Evolutionary conservation across 2,797 vertebrate species (phyloP), one percentile per base, ranked within the genome.

Genomic region (Hoplostethus atlanticus): DNA sequence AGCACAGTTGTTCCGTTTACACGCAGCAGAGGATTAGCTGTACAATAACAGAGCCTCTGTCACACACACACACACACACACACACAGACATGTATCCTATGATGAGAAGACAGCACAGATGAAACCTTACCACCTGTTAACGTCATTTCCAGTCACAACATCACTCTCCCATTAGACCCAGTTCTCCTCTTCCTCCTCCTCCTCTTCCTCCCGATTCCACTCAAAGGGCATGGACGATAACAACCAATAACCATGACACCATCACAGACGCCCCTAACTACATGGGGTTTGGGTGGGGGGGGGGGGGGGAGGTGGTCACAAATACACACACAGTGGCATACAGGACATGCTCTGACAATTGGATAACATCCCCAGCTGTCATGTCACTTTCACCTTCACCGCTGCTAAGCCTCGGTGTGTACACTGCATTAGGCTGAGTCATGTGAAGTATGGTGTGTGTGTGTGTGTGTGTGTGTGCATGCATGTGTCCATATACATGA

Each of bases 1-100:
- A 77, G 62, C 70, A 25, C 83, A 81, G 84, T 89, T 86, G 83
- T 86, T 86, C 76, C 56, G 17, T 84, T 81, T 80, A 79, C 63
- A 68, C 59, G 31, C 73, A 51, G 76, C 48, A 10, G 71, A 70
- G 86, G 87, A 89, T 91, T 89, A 87, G 71, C 77, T 60, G 75
- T 69, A 81, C 77, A 86, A 84, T 83, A 89, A 73, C 77, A 85
- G 66, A 78, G 55, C 36, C 81, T 80, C 68, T 83, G 81, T 72
- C 71, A 66, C 68, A 30, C 64, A 66, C 61, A 17, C 65, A 38
- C 64, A 40, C 15, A 44, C 44, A 69, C 62, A 76, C 66, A 61
- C 62, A 63, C 71, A 51, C 57, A 55, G n/a, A 61, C 63, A 72
- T 2, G 48, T 25, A 60, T 47, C 61, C 53, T 28, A 65, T 68